Evolutionary conservation across 2,113 vertebrate species (phyloP).

Genomic region (Circaetus gallicus): DNA sequence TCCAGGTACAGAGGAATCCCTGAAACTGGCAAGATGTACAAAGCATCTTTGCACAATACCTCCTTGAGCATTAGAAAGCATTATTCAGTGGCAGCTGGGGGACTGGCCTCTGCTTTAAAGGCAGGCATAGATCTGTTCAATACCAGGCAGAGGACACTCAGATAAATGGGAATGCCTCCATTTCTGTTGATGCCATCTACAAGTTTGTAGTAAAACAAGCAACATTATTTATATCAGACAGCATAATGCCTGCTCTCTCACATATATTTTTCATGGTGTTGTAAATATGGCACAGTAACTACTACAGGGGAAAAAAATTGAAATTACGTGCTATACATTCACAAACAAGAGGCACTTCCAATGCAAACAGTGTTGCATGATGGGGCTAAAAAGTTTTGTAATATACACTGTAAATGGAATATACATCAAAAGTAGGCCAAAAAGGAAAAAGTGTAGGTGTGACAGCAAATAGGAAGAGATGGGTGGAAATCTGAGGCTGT

Average conservation of each 20-base stretch:
- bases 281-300: not conserved
- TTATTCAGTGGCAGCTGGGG: not conserved
- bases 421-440: slow-evolving; percentile 11
- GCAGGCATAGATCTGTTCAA: not conserved
- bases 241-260: not conserved
- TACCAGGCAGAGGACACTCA: not conserved
- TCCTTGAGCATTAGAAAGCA: not conserved
- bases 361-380: not conserved
- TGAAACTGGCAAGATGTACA: not conserved
- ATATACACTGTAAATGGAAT: not conserved
- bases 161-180: not conserved
- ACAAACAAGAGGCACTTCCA: not conserved
- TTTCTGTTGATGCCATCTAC: not conserved
- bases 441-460: not conserved
- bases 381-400: not conserved
- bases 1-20: not conserved
- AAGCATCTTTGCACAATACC: not conserved
- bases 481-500: not conserved
- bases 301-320: not conserved
- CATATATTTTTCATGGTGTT: not conserved
- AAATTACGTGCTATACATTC: not conserved
- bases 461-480: not conserved
- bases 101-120: not conserved
- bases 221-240: not conserved
- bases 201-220: not conserved